Percentiles rank a stretch among this genome's conserved stretches.
These are phyloP conservation scores for Chironomus striatipennis DNA, from an alignment of 1,140 invertebrate genomes.

Conservation along the genomic window DNA sequence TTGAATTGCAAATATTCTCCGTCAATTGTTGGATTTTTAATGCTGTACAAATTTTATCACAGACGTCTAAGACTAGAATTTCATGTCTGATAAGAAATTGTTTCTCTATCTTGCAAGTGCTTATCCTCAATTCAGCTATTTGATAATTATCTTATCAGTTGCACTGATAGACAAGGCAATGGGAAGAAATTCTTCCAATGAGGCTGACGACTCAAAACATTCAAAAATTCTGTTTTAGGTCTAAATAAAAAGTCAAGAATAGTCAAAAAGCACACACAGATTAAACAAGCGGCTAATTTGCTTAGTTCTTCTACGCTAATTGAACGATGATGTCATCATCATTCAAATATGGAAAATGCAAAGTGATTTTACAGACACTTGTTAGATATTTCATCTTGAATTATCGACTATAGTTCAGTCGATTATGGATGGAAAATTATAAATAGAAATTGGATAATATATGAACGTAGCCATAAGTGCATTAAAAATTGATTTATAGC, in stretches of 20 bases:
- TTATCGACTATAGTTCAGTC: no score
- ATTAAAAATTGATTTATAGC: conserved; percentile 14
- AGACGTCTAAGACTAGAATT: no score
- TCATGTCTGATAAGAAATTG: no score
- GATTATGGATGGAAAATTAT: no score
- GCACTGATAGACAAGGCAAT: neutral
- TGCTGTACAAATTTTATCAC: no score
- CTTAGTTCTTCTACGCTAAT: neutral
- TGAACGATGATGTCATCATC: neutral
- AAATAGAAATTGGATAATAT: no score
- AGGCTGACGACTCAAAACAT: no score
- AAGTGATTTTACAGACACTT: no score
- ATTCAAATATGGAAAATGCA: no score
- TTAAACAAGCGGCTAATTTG: neutral
- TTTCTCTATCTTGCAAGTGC: neutral
- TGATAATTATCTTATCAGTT: conserved; percentile 8
- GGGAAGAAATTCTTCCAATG: neutral
- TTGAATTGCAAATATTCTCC: no score
- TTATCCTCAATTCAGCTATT: neutral
- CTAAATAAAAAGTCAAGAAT: neutral
- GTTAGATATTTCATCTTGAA: no score
- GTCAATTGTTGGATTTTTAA: no score
- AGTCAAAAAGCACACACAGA: neutral
- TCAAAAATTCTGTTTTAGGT: neutral
- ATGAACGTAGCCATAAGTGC: neutral